Conservation (phyloP, 2,888 invertebrate genomes). For the Caenorhabditis sp. region DNA sequence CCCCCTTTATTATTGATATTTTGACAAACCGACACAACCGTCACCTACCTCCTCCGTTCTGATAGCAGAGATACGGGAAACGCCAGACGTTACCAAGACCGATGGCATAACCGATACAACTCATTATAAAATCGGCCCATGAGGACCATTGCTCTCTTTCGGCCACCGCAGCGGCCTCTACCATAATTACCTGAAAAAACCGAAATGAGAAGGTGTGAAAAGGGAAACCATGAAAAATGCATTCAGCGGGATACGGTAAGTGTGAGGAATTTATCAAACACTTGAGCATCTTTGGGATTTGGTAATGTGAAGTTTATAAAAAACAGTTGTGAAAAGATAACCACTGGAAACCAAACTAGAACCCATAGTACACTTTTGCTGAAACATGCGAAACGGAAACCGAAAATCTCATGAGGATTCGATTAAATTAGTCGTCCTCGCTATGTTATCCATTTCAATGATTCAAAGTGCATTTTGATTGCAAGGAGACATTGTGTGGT, state of each 20-base stretch:
- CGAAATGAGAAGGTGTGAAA: background rate
- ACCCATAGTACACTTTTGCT: constrained; percentile 4
- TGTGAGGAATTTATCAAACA: too few relatives aligned
- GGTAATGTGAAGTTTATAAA: background rate
- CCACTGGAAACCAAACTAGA: background rate
- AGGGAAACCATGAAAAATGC: background rate
- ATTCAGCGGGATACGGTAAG: background rate
- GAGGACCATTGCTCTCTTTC: constrained; percentile 91
- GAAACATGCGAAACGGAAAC: constrained; percentile 5
- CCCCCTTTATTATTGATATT: constrained; percentile 32
- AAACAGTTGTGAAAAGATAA: background rate
- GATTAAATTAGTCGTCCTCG: constrained; percentile 21
- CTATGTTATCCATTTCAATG: constrained; percentile 33
- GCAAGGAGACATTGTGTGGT: constrained; percentile 1
- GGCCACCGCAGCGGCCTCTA: constrained; percentile 54
- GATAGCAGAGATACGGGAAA: constrained; percentile 96
- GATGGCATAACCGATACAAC: constrained; percentile 94
- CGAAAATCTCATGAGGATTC: constrained; percentile 28
- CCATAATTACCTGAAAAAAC: constrained; percentile 51
- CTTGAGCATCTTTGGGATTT: too few relatives aligned
- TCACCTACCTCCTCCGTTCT: constrained; percentile 91
- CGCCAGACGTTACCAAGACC: constrained; percentile 91
- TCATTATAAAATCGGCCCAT: constrained; percentile 94
- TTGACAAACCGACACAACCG: constrained; percentile 27
- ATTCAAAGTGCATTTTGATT: constrained; percentile 34